Evolutionary conservation across 2,888 invertebrate genomes (phyloP), one percentile per base, ranked within the genome.

Genomic region (Caenorhabditis sp.): DNA sequence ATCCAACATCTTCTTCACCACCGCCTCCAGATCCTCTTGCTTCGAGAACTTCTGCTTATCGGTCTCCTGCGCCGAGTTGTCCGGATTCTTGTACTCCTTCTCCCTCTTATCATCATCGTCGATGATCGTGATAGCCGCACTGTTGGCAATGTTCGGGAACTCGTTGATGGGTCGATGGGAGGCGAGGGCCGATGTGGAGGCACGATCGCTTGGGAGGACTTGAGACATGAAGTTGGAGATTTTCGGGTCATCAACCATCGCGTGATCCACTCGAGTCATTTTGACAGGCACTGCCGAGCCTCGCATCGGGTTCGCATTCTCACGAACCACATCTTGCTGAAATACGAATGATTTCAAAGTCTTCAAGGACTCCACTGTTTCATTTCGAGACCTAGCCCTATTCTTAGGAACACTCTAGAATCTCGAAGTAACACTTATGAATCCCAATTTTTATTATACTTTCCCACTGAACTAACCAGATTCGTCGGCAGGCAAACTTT

Each of bases 401-500:
- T n/a, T n/a, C n/a, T n/a, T n/a, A n/a, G n/a, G n/a, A n/a, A n/a
- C n/a, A n/a, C n/a, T n/a, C n/a, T n/a, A n/a, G n/a, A n/a, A n/a
- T n/a, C n/a, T n/a, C n/a, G n/a, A n/a, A n/a, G n/a, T n/a, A n/a
- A n/a, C n/a, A n/a, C n/a, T n/a, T n/a, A n/a, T n/a, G n/a, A n/a
- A n/a, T n/a, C n/a, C n/a, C n/a, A n/a, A n/a, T n/a, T n/a, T n/a
- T n/a, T n/a, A n/a, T n/a, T n/a, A n/a, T n/a, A n/a, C n/a, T 6
- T 4, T 35, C 31, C 31, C 8, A 35, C 4, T 38, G 12, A 38
- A 44, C 64, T 56, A 12, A 84, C 88, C 75, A 83, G 76, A 26
- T 88, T 87, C 12, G 80, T 87, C 28, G 89, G 87, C 28, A 89
- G 69, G 8, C 72, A 49, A 24, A 85, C 85, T 68, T 77, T 69